Percentiles rank a stretch among this genome's conserved stretches.
These are phyloP conservation scores for Pyrgus malvae DNA, from an alignment of 2,888 invertebrate genomes.

Conservation along the genomic window DNA sequence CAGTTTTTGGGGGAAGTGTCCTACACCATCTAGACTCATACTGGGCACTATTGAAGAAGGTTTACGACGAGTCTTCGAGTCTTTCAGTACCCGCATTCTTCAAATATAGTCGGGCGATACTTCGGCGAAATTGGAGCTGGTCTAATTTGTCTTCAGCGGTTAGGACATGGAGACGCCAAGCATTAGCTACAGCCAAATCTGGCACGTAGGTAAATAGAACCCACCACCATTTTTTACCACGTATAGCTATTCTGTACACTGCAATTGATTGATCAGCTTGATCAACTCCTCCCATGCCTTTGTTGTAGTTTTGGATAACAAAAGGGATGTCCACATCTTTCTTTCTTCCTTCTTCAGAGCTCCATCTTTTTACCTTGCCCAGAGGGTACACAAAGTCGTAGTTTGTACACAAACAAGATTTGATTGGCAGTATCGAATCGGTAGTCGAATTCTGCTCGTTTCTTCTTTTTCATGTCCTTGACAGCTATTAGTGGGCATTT, in stretches of 20 bases:
- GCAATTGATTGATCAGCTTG: constrained; percentile 37
- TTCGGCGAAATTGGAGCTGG: constrained; percentile 32
- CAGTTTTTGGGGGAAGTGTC: constrained; percentile 33
- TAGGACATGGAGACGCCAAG: constrained; percentile 37
- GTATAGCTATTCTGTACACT: constrained; percentile 31
- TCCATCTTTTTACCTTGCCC: constrained; percentile 38
- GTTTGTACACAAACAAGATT: no score
- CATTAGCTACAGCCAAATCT: constrained; percentile 37
- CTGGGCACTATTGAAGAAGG: not conserved
- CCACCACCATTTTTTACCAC: constrained; percentile 41
- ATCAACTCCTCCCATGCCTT: constrained; percentile 39
- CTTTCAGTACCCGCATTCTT: no score
- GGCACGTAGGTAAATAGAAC: constrained; percentile 37
- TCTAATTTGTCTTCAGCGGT: constrained; percentile 31
- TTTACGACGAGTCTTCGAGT: not conserved
- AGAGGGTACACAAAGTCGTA: no score
- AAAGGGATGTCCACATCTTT: constrained; percentile 36
- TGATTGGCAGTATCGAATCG: no score
- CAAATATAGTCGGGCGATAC: constrained; percentile 31
- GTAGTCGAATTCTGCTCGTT: no score
- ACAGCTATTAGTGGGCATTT: no score
- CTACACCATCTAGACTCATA: constrained; percentile 20
- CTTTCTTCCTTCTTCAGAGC: constrained; percentile 32
- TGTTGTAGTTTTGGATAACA: constrained; percentile 36
- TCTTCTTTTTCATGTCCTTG: no score